Evolutionary conservation across 2,888 invertebrate genomes (phyloP).

Genomic region (Ceramica pisi): DNA sequence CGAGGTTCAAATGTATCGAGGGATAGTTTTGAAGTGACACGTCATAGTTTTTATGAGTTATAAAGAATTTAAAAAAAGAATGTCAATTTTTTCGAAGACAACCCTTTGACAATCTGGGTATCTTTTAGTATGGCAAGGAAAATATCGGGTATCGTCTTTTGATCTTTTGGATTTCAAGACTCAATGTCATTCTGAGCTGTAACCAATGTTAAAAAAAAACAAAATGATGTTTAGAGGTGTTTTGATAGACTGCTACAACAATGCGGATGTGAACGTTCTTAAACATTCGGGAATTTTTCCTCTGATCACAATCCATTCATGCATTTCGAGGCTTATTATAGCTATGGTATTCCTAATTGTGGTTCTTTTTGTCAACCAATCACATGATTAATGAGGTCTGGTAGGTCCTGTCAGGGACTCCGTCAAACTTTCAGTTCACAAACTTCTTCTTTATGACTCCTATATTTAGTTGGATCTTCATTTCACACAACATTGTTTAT

Average conservation of each 20-base stretch:
- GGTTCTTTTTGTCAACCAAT: background rate
- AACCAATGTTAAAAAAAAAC: no score
- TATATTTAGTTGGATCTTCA: background rate
- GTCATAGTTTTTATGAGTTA: slow-evolving; percentile 50
- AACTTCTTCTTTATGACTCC: background rate
- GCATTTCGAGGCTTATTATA: no score
- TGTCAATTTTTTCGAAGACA: slow-evolving; percentile 13
- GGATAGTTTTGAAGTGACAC: slow-evolving; percentile 41
- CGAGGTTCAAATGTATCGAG: slow-evolving; percentile 36
- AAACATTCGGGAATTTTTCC: no score
- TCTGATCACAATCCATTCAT: background rate
- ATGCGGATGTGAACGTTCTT: no score
- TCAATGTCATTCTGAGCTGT: background rate
- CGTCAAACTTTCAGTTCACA: background rate
- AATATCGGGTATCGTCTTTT: background rate
- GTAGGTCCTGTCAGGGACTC: background rate
- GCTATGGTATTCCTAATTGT: no score
- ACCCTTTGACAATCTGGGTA: slow-evolving; percentile 1
- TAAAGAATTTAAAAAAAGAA: slow-evolving; percentile 29
- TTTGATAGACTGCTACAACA: no score
- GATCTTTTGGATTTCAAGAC: background rate
- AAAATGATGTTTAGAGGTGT: no score
- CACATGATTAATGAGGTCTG: background rate
- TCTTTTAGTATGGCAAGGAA: background rate
- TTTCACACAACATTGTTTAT: slow-evolving; percentile 23